Evolutionary conservation across 1,140 invertebrate species (phyloP).

Genomic region (Rhopalosiphum maidis): DNA sequence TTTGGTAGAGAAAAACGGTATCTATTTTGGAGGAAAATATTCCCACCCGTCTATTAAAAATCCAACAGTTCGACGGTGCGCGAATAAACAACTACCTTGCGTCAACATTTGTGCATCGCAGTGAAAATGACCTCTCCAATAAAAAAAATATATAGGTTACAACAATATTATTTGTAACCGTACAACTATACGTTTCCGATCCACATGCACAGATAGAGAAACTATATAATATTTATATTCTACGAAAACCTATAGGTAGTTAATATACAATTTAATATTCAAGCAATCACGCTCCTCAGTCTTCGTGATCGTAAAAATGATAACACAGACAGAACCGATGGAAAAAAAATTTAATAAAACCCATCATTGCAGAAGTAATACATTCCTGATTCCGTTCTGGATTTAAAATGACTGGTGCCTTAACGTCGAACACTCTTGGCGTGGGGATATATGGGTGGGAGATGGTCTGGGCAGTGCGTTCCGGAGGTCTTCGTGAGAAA

Average conservation of each 20-base stretch:
- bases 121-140: not conserved
- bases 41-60: not conserved
- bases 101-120: not conserved
- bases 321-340: not conserved
- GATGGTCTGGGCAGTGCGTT: not conserved
- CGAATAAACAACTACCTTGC: not conserved
- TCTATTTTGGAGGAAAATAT: not conserved
- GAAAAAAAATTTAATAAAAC: not conserved
- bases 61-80: not conserved
- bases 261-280: not conserved
- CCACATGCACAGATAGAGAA: not conserved
- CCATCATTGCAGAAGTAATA: not conserved
- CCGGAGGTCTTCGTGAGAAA: not conserved
- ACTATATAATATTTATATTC: not conserved
- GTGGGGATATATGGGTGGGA: not conserved
- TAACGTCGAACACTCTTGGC: not conserved
- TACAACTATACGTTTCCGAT: not conserved
- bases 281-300: not conserved
- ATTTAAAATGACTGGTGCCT: not conserved
- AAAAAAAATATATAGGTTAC: not conserved
- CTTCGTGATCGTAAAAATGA: not conserved
- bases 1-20: not conserved
- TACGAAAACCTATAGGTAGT: not conserved
- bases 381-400: not conserved
- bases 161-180: not conserved